These are phyloP conservation scores for Blennius ocellaris DNA, from an alignment of 2,113 vertebrate genomes.

Conservation along the genomic window DNA sequence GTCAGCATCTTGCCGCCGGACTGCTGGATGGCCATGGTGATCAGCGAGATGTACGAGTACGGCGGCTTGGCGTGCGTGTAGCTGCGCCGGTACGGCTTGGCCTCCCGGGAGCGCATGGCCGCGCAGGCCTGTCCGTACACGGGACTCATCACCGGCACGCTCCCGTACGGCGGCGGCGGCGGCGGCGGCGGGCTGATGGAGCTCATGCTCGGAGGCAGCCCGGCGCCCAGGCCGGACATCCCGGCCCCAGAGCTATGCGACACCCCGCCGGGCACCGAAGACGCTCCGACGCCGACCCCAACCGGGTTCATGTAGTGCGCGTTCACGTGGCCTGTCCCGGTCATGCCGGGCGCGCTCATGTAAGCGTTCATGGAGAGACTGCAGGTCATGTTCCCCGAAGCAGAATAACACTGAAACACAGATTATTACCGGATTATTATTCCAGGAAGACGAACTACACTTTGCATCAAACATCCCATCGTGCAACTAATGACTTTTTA, in stretches of 20 bases:
- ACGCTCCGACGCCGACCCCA: conserved; percentile 84
- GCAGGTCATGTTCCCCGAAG: conserved; percentile 91
- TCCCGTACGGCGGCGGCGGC: conserved; percentile 36
- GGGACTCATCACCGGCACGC: conserved; percentile 84
- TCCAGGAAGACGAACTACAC: too few relatives aligned
- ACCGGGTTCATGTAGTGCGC: conserved; percentile 91
- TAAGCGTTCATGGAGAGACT: conserved; percentile 93
- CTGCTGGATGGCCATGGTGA: conserved; percentile 97
- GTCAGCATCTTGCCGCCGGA: conserved; percentile 93
- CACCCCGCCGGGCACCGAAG: conserved; percentile 87
- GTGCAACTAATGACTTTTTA: too few relatives aligned
- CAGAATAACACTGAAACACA: conserved; percentile 87
- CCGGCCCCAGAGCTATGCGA: conserved; percentile 82
- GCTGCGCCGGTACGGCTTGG: conserved; percentile 92
- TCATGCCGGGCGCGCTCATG: conserved; percentile 94
- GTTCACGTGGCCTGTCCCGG: conserved; percentile 88
- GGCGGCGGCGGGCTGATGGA: conserved; percentile 88
- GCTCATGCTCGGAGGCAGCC: conserved; percentile 90
- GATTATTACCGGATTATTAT: conserved; percentile 2
- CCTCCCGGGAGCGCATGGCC: conserved; percentile 88
- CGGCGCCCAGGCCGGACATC: conserved; percentile 85
- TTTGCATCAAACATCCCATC: too few relatives aligned
- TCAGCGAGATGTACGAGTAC: conserved; percentile 85
- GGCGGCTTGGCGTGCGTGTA: conserved; percentile 96
- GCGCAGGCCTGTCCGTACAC: conserved; percentile 90